phyloP scores from a whole-genome alignment of 2,113 vertebrate species.

The Hepsetus odoe region DNA sequence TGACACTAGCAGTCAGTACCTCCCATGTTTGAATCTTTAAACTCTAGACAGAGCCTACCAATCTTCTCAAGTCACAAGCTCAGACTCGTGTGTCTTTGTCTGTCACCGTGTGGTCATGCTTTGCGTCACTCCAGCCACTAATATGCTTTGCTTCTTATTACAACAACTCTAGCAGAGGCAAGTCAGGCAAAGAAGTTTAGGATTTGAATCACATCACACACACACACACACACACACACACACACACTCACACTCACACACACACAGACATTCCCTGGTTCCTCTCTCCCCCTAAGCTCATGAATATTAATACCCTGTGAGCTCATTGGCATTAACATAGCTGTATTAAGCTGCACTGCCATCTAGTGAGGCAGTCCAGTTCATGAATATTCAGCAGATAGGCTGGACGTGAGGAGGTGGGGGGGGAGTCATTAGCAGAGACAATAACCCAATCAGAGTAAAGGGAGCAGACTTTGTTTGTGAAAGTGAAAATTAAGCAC shows the following conservation, averaged over 20 bases:
- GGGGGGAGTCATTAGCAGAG: constrained; percentile 55
- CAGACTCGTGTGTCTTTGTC: constrained; percentile 11
- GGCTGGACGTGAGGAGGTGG: not conserved
- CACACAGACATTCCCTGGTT: constrained; percentile 27
- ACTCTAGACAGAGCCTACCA: too few species aligned
- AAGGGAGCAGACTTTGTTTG: constrained; percentile 65
- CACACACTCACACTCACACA: constrained; percentile 41
- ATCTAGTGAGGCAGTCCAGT: constrained; percentile 55
- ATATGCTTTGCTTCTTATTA: constrained; percentile 48
- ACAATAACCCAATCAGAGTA: constrained; percentile 69
- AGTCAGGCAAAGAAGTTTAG: constrained; percentile 23
- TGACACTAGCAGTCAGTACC: too few species aligned
- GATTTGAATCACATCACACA: not conserved
- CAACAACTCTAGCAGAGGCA: constrained; percentile 21
- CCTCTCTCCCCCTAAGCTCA: constrained; percentile 22
- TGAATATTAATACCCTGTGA: constrained; percentile 49
- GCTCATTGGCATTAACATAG: constrained; percentile 48
- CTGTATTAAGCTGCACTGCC: constrained; percentile 58
- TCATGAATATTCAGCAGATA: constrained; percentile 72
- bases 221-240: constrained; percentile 18
- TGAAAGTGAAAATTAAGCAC: constrained; percentile 71
- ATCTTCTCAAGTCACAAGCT: too few species aligned
- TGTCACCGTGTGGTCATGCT: constrained; percentile 19
- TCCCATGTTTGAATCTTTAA: too few species aligned
- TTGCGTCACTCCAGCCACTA: constrained; percentile 56